Percentiles rank a stretch among this genome's conserved stretches.
These are phyloP conservation scores for Takifugu bimaculatus DNA, from an alignment of 2,113 vertebrate genomes.

Conservation along the genomic window DNA sequence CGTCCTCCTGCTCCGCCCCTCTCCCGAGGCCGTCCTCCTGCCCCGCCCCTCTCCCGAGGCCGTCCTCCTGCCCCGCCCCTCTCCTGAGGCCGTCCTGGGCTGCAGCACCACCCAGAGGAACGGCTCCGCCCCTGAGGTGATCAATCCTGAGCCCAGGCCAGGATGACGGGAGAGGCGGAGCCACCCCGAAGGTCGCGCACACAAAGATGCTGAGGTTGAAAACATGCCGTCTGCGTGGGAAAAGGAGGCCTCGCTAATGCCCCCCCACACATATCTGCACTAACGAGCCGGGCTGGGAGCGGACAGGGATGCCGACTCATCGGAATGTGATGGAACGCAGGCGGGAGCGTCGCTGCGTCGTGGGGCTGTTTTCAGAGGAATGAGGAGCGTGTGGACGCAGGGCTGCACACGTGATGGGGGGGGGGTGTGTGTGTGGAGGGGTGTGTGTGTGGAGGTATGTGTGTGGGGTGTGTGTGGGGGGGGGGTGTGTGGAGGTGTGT, in stretches of 20 bases:
- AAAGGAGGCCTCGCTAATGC: slow-evolving; percentile 8
- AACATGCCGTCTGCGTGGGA: neutral
- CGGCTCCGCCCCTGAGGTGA: slow-evolving; percentile 54
- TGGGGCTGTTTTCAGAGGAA: neutral
- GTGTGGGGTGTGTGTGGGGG: too few species aligned
- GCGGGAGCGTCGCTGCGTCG: slow-evolving; percentile 13
- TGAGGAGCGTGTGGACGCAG: too few species aligned
- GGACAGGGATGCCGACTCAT: slow-evolving; percentile 45
- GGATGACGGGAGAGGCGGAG: slow-evolving; percentile 6
- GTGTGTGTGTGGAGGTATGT: too few species aligned
- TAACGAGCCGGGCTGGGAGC: slow-evolving; percentile 13
- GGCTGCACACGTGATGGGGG: too few species aligned
- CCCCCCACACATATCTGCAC: neutral
- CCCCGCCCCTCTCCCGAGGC: too few species aligned
- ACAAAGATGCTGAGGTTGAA: slow-evolving; percentile 10
- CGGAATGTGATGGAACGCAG: slow-evolving; percentile 25
- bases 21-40: too few species aligned
- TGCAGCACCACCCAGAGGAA: slow-evolving; percentile 21
- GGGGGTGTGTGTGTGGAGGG: neutral
- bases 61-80: slow-evolving; percentile 32
- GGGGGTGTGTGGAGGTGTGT: too few species aligned
- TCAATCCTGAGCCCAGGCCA: slow-evolving; percentile 56
- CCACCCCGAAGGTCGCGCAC: slow-evolving; percentile 41
- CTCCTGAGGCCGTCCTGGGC: slow-evolving; percentile 53
- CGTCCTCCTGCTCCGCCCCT: too few species aligned